Base-by-base conservation (phyloP, 2,888 invertebrate species). In the Ischnus inquisitorius region DNA sequence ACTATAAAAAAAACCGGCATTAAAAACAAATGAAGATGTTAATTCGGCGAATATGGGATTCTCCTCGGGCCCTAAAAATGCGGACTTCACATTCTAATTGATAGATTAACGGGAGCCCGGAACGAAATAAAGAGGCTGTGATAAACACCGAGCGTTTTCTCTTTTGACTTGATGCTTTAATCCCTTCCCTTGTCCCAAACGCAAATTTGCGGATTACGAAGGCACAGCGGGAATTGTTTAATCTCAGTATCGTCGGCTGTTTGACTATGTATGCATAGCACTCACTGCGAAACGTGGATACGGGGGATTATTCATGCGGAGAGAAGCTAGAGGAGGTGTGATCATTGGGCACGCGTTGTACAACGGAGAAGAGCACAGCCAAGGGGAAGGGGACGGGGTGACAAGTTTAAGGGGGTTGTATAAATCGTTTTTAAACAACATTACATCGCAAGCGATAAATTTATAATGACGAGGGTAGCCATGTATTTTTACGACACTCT, bases 191-290 rank as follows among this genome's bases (percentile, higher is more conserved):
- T 34, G 5, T 8, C 34, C 54, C 77, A n/a, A 79, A 90, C 90
- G 91, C 92, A 91, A 92, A 92, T 92, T 92, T 92, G 91, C 91
- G 91, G 92, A 93, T 92, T 92, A 92, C 90, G 89, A 69, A 43
- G 89, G 90, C 92, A 82, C 91, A 92, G 92, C 92, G 88, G 92
- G 92, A 91, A 92, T 92, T 92, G 90, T 92, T 91, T 91, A 92
- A 91, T 91, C 92, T 89, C 90, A 88, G 83, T 88, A 88, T 91
- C 88, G 89, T 90, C 89, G 89, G 90, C 62, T 54, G 77, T 80
- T 75, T 46, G 74, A 67, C 54, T 54, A 67, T 51, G 72, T 77
- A 67, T 72, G 76, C 67, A 57, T 65, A 72, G 51, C 79, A 72
- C 83, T 76, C 72, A 67, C 39, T 64, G 41, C 64, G 64, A 62